phyloP scores from a whole-genome alignment of 1,140 invertebrate species.

The Anastatus disparis region DNA sequence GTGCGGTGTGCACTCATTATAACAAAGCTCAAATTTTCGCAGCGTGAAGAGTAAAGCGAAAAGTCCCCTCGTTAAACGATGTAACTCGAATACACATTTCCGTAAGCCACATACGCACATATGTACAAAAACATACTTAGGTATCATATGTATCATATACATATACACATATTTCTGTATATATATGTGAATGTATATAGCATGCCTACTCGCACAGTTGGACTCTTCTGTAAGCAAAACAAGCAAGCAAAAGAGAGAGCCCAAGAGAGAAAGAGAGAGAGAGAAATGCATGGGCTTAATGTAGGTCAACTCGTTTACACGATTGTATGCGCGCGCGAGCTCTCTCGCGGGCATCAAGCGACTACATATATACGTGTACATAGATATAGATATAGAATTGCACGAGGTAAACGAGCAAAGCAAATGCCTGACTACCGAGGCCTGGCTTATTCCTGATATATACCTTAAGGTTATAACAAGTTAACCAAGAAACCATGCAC shows the following conservation, averaged over 20 bases:
- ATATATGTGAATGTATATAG: too few species aligned
- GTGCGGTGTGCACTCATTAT: too few species aligned
- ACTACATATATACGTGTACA: too few species aligned
- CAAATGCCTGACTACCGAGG: neutral
- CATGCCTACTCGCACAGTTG: too few species aligned
- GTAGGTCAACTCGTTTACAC: conserved; percentile 50
- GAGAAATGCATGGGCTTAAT: conserved; percentile 15
- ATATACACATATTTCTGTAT: too few species aligned
- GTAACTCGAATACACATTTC: conserved; percentile 10
- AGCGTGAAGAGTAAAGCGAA: neutral
- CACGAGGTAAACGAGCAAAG: too few species aligned
- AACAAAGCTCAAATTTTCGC: neutral
- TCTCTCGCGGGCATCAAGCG: neutral
- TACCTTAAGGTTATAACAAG: neutral
- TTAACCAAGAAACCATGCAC: too few species aligned
- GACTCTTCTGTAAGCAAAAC: too few species aligned
- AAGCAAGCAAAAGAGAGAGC: neutral
- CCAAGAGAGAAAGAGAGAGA: conserved; percentile 6
- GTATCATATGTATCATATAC: too few species aligned
- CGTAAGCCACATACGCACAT: neutral
- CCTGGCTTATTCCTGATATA: neutral
- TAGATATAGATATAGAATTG: too few species aligned
- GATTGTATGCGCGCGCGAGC: conserved; percentile 18
- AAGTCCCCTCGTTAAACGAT: conserved; percentile 15
- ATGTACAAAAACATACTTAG: too few species aligned